phyloP scores from a whole-genome alignment of 2,888 invertebrate genomes.

The Drosophila mettleri region DNA sequence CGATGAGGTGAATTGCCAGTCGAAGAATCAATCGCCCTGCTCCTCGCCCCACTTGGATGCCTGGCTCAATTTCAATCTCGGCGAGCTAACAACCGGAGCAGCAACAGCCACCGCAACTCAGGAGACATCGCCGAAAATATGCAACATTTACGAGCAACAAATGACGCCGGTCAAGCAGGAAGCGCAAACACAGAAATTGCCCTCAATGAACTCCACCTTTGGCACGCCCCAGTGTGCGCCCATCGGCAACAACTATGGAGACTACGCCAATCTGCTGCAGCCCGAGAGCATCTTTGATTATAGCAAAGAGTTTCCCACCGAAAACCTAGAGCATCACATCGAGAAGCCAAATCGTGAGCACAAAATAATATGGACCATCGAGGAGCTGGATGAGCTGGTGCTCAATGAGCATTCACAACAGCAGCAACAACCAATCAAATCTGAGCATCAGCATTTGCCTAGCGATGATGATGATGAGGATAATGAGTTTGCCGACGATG shows the following conservation, averaged over 20 bases:
- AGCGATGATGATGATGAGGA: constrained; percentile 46
- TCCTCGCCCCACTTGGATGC: constrained; percentile 85
- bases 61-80: constrained; percentile 83
- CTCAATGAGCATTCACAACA: constrained; percentile 37
- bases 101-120: constrained; percentile 24
- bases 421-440: not conserved
- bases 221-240: constrained; percentile 81
- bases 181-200: constrained; percentile 67
- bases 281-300: constrained; percentile 36
- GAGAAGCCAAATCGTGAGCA: constrained; percentile 84
- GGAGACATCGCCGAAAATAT: constrained; percentile 68
- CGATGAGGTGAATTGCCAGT: constrained; percentile 85
- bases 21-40: constrained; percentile 85
- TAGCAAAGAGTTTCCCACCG: constrained; percentile 68
- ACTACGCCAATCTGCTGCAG: constrained; percentile 55
- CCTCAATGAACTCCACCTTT: constrained; percentile 84
- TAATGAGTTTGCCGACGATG: constrained; percentile 42
- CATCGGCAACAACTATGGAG: constrained; percentile 63
- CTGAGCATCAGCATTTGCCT: not conserved
- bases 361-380: constrained; percentile 84
- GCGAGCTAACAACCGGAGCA: constrained; percentile 63
- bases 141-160: constrained; percentile 63
- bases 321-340: constrained; percentile 81
- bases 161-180: constrained; percentile 30
- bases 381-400: constrained; percentile 77